A percentile compares a stretch with the other conserved stretches of the same genome.
These are phyloP conservation scores for Zoanthus solanderi DNA, from an alignment of 92 coral and sea anemone genomes.

Conservation along the genomic window DNA sequence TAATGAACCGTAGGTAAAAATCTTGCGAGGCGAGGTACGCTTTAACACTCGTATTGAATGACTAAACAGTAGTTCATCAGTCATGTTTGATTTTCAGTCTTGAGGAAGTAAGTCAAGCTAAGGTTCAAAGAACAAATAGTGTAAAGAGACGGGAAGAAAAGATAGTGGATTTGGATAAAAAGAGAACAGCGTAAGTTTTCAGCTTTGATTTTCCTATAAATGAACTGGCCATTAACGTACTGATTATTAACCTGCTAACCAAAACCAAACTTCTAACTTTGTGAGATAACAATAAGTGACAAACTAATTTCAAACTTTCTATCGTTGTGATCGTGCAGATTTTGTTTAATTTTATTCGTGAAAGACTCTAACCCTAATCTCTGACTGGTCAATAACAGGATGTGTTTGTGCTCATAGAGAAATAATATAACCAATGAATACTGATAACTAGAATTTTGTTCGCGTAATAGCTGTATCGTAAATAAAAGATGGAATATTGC, in stretches of 20 bases:
- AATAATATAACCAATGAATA: no score
- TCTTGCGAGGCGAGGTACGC: neutral
- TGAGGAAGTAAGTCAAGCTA: slow-evolving; percentile 78
- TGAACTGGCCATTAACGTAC: neutral
- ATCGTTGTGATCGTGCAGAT: no score
- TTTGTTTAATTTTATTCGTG: no score
- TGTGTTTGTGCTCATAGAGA: no score
- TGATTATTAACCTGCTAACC: slow-evolving; percentile 14
- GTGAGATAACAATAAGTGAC: neutral
- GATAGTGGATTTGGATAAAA: slow-evolving; percentile 88
- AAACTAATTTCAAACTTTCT: neutral
- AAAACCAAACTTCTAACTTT: slow-evolving; percentile 7
- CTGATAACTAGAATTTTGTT: no score
- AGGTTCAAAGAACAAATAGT: slow-evolving; percentile 93
- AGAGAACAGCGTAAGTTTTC: slow-evolving; percentile 74
- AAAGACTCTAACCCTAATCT: no score
- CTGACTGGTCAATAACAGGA: no score
- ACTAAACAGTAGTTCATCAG: slow-evolving; percentile 9
- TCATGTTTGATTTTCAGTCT: slow-evolving; percentile 79
- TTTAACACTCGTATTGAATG: neutral
- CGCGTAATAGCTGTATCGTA: no score
- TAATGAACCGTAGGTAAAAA: no score
- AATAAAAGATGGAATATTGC: no score
- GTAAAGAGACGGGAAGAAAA: slow-evolving; percentile 96
- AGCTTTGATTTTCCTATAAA: neutral